Evolutionary conservation across 2,113 vertebrate genomes (phyloP).

Genomic region (Nasalis larvatus): DNA sequence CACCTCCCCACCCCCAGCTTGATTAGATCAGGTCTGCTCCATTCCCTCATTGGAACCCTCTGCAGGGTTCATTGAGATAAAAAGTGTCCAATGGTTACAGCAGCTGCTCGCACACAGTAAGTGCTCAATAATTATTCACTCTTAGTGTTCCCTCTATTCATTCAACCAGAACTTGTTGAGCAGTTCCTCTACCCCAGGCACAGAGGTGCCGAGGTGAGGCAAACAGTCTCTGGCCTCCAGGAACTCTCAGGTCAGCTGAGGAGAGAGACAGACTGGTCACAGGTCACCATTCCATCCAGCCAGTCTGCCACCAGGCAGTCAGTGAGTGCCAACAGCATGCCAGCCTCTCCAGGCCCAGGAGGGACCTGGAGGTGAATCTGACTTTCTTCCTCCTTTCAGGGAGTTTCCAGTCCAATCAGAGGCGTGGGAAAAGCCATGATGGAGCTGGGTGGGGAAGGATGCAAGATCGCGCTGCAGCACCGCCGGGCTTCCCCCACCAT

Average conservation of each 20-base stretch:
- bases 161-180: background rate
- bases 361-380: background rate
- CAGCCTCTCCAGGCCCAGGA: background rate
- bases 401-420: background rate
- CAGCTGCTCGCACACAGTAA: background rate
- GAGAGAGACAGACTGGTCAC: background rate
- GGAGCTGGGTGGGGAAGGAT: background rate
- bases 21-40: background rate
- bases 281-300: background rate
- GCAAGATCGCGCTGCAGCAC: background rate
- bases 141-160: background rate
- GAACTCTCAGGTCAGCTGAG: background rate
- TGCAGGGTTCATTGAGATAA: background rate
- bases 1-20: background rate
- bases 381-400: background rate
- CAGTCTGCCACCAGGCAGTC: background rate
- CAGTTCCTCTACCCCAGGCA: background rate
- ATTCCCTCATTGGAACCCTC: background rate
- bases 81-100: background rate
- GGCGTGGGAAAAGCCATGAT: fast-evolving
- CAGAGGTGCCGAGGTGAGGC: fast-evolving
- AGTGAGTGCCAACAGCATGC: fast-evolving
- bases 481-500: background rate
- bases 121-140: background rate
- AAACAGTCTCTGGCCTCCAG: background rate